phyloP scores from a whole-genome alignment of 2,888 invertebrate species.

The Zhuqinia jingwanae region DNA sequence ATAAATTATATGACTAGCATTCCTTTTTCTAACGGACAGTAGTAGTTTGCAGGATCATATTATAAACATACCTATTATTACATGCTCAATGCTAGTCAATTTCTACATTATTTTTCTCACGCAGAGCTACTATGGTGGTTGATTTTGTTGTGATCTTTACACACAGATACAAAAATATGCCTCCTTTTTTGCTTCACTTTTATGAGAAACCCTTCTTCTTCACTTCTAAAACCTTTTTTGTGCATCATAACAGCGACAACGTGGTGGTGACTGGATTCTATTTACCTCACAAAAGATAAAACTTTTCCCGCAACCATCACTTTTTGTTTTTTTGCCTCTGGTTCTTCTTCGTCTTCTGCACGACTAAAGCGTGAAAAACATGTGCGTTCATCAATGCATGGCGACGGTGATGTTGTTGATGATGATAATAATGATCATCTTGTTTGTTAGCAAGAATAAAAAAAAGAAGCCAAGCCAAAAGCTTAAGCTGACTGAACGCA shows the following conservation, averaged over 20 bases:
- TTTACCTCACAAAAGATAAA: slow-evolving; percentile 2
- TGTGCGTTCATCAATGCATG: slow-evolving; percentile 59
- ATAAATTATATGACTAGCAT: background rate
- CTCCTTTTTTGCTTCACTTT: too few species aligned
- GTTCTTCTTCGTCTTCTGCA: too few species aligned
- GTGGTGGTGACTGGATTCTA: background rate
- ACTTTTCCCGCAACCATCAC: slow-evolving; percentile 24
- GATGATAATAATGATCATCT: background rate
- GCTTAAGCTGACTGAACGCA: slow-evolving; percentile 1
- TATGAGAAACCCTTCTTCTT: too few species aligned
- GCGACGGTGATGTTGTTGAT: slow-evolving; percentile 21
- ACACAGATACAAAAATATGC: too few species aligned
- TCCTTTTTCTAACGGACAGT: background rate
- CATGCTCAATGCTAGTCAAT: too few species aligned
- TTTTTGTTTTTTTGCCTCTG: background rate
- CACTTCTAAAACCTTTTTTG: too few species aligned
- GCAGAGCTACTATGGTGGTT: too few species aligned
- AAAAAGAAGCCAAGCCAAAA: background rate
- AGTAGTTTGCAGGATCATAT: too few species aligned
- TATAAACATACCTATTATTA: too few species aligned
- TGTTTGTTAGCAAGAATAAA: background rate
- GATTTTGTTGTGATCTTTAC: too few species aligned
- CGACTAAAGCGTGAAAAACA: slow-evolving; percentile 49
- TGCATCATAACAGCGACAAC: background rate
- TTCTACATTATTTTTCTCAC: too few species aligned